Base-by-base conservation (phyloP, 1,140 invertebrate species). In the Lucilia cuprina region DNA sequence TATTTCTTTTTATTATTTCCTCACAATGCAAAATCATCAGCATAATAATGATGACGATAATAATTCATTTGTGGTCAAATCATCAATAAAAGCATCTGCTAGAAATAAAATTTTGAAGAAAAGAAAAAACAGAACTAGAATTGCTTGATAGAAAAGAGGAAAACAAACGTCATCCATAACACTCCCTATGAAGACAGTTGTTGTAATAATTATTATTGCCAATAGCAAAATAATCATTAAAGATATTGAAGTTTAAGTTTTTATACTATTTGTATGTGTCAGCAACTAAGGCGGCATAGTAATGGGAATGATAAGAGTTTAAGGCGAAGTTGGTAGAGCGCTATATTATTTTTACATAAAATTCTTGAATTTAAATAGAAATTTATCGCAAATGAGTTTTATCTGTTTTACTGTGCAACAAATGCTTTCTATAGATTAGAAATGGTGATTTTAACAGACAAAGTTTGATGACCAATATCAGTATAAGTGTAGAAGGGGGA, bases 11-110 rank as follows among this genome's bases (percentile, higher is more conserved):
- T 60, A 1, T 17, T 17, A 7, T 60, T 60, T 70, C n/a, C 21
- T 70, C 65, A 70, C 65, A 70, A 70, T 70, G 19, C 13, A 60
- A 14, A 60, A 17, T 60, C 55, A 60, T 60, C 13, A 60, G 25
- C 25, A 17, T 65, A 65, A 65, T 70, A 21, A 70, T 25, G 19
- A 70, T 21, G 19, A 70, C 21, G 65, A 70, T 70, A 70, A 70
- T 70, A 70, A 70, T 70, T 21, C 65, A 70, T 70, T 70, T 70
- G 65, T 21, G 19, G 65, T 70, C 65, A 5, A 21, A 21, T 70
- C 65, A 70, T 70, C 19, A 70, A 70, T 70, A 70, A 70, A 70
- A 70, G 65, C 65, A 70, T 70, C 65, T 70, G 65, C 65, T 21
- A 9, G 65, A 70, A 70, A 70, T 60, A 8, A 70, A 21, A 70